Evolutionary conservation across 2,797 vertebrate genomes (phyloP), one percentile per base, ranked within the genome.

Genomic region (Liparis tanakae): DNA sequence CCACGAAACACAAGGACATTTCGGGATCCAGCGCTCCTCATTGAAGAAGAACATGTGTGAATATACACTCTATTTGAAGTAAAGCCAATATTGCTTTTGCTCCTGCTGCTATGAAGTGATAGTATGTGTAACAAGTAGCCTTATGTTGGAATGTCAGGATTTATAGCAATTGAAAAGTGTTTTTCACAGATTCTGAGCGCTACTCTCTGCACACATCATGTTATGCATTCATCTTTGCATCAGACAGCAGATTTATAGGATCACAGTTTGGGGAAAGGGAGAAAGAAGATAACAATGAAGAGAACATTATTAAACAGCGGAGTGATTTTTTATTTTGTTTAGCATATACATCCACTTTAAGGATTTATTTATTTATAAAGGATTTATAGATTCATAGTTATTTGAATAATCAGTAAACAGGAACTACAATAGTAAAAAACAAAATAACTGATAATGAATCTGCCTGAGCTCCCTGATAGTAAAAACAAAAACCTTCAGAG

Each of bases 321-420:
- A 20, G 15, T 8, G 14, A 48, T 37, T 4, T 59, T 5, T 41
- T 36, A 36, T 55, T 2, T 3, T n/a, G 30, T 61, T 55, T 1
- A 55, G 30, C n/a, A 51, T 30, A 56, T 39, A 33, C 15, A 30
- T 41, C 34, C 20, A 59, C 12, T 48, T 39, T 39, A 30, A 30
- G 25, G 25, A 30, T 30, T 30, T 30, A 30, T 30, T 30, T 30
- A 30, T 30, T 30, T 30, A 30, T 30, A 30, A 30, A 30, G 22
- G 30, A 48, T 67, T 50, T 58, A 58, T n/a, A 50, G 8, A 68
- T 68, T 20, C 37, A 39, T 55, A 39, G 7, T 25, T 30, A 55
- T 46, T 34, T 18, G 22, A 39, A 51, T 65, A 20, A 7, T 34
- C 62, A 66, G 9, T 18, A 13, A 43, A 66, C 18, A 58, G 17